These are phyloP conservation scores for Perca schrenkii DNA, from an alignment of 2,113 vertebrate species.

Conservation along the genomic window DNA sequence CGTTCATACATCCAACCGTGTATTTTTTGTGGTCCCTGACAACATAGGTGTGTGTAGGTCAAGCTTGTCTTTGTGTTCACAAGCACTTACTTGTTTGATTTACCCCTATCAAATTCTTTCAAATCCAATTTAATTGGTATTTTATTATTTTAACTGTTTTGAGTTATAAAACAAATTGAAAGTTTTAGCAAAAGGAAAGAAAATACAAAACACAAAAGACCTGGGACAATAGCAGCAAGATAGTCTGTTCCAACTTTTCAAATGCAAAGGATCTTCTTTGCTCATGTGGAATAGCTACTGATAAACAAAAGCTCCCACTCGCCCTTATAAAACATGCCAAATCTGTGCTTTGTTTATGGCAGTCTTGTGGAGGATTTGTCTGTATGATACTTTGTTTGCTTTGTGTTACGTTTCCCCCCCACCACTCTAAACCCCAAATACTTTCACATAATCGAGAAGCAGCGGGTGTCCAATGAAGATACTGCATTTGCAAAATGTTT, in stretches of 20 bases:
- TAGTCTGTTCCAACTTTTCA: slow-evolving; percentile 24
- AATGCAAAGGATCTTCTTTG: slow-evolving; percentile 59
- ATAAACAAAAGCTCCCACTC: slow-evolving; percentile 55
- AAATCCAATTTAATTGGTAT: slow-evolving; percentile 11
- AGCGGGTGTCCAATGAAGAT: slow-evolving; percentile 56
- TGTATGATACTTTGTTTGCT: slow-evolving; percentile 60
- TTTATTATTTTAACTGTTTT: slow-evolving; percentile 47
- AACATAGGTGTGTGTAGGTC: slow-evolving; percentile 48
- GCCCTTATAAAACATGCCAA: slow-evolving; percentile 41
- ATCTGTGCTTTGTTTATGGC: slow-evolving; percentile 69
- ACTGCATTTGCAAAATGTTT: slow-evolving; percentile 44
- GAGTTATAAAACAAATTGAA: background rate
- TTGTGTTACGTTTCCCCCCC: slow-evolving; percentile 35
- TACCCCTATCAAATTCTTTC: background rate
- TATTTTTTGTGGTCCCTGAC: slow-evolving; percentile 20
- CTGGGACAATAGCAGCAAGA: slow-evolving; percentile 19
- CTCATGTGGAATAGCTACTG: slow-evolving; percentile 46
- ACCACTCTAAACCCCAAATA: slow-evolving; percentile 57
- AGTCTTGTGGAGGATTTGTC: slow-evolving; percentile 71
- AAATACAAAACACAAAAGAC: slow-evolving; percentile 26
- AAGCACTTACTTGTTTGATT: slow-evolving; percentile 13
- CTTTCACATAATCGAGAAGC: slow-evolving; percentile 60
- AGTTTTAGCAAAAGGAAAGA: slow-evolving; percentile 1
- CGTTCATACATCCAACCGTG: slow-evolving; percentile 40
- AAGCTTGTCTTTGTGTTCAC: slow-evolving; percentile 22